Evolutionary conservation across 2,797 vertebrate species (phyloP).

Genomic region (Numenius phaeopus): DNA sequence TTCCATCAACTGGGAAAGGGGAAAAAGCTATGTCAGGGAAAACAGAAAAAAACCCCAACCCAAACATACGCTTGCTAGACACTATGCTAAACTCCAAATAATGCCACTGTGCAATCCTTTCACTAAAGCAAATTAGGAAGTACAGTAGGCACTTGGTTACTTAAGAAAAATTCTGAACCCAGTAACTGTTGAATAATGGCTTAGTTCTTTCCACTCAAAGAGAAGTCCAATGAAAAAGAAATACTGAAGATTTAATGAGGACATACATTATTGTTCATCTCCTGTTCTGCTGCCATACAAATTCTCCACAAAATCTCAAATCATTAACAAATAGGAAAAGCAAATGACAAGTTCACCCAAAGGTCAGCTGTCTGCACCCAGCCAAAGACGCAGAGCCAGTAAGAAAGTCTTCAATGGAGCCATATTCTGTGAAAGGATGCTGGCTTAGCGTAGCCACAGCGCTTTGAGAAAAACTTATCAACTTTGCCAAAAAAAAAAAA

Average conservation of each 20-base stretch:
- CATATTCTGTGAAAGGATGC: background rate
- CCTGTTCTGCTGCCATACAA: background rate
- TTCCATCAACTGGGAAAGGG: background rate
- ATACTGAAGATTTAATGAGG: conserved; percentile 29
- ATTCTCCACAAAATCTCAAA: background rate
- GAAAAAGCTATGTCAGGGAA: background rate
- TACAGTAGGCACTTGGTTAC: background rate
- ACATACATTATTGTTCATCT: conserved; percentile 12
- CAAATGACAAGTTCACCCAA: conserved; percentile 12
- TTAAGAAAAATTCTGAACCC: background rate
- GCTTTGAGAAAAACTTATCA: background rate
- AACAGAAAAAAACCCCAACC: background rate
- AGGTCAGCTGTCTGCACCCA: conserved; percentile 12
- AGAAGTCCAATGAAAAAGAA: conserved; percentile 4
- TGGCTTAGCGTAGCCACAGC: background rate
- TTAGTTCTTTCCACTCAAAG: background rate
- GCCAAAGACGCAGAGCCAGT: background rate
- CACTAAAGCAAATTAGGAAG: background rate
- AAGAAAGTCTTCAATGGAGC: background rate
- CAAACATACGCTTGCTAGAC: background rate
- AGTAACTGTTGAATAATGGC: background rate
- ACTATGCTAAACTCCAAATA: background rate
- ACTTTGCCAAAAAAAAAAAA: background rate
- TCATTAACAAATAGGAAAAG: conserved; percentile 31
- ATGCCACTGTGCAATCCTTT: background rate